These are phyloP conservation scores for Gymnorhina tibicen DNA, from an alignment of 2,113 vertebrate species.

Conservation along the genomic window DNA sequence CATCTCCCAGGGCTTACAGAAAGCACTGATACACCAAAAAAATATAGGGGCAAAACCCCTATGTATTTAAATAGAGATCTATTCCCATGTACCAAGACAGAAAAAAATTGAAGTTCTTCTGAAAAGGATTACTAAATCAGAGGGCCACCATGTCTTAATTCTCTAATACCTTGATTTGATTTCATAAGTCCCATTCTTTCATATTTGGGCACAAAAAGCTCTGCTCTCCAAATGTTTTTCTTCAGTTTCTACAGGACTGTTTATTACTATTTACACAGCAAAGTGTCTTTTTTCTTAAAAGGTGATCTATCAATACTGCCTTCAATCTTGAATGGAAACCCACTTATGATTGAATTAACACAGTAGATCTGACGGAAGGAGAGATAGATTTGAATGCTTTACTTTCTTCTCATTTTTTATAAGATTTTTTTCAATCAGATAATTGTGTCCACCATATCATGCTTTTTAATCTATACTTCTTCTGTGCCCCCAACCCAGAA, in stretches of 20 bases:
- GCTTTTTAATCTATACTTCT: neutral
- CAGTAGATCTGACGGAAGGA: neutral
- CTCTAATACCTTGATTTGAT: neutral
- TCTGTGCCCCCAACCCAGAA: neutral
- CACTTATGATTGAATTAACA: neutral
- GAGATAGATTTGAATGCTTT: neutral
- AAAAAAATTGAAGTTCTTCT: neutral
- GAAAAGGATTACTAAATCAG: neutral
- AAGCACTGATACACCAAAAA: neutral
- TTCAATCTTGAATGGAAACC: neutral
- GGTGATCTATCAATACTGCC: neutral
- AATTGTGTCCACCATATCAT: neutral
- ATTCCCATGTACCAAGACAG: neutral
- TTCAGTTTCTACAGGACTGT: neutral
- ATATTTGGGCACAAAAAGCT: neutral
- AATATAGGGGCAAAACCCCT: fast-evolving
- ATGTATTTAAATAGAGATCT: neutral
- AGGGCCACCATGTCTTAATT: neutral
- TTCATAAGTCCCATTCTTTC: neutral
- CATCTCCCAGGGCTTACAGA: neutral
- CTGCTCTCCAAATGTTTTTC: neutral
- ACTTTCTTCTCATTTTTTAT: neutral
- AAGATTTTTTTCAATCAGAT: neutral
- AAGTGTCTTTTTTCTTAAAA: neutral
- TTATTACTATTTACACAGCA: neutral